Percentiles rank a stretch among this genome's conserved stretches.
phyloP scores from a whole-genome alignment of 2,113 vertebrate species.

The Ptychochromis oligacanthus region DNA sequence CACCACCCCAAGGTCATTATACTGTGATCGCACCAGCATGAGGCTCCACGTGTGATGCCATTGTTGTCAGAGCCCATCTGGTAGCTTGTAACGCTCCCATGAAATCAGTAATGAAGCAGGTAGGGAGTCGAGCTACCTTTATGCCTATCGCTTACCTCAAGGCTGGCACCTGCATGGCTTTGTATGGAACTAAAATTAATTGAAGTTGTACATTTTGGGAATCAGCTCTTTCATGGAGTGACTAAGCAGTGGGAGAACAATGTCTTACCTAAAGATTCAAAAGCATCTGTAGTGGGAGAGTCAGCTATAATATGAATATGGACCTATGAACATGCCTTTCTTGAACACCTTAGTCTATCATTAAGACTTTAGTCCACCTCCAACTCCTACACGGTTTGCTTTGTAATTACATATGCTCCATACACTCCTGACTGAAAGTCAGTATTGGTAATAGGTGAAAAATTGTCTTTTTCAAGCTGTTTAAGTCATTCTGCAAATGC shows the following conservation, averaged over 20 bases:
- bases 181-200: neutral
- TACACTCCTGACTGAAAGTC: neutral
- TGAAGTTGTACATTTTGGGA: neutral
- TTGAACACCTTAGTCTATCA: neutral
- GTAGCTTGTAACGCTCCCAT: slow-evolving; percentile 68
- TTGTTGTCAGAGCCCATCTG: slow-evolving; percentile 81
- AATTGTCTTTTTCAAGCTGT: slow-evolving; percentile 45
- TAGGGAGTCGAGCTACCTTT: slow-evolving; percentile 50
- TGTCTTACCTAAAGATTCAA: neutral
- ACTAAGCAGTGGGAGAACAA: neutral
- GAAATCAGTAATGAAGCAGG: slow-evolving; percentile 71
- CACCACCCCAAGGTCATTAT: slow-evolving; percentile 75
- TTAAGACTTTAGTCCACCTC: neutral
- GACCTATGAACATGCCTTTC: neutral
- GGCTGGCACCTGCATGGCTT: slow-evolving; percentile 29
- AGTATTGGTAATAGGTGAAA: neutral
- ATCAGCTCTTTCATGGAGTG: neutral
- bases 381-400: neutral
- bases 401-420: neutral
- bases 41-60: slow-evolving; percentile 55
- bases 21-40: slow-evolving; percentile 65
- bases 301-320: neutral
- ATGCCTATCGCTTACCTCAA: slow-evolving; percentile 35
- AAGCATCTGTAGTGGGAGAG: neutral
- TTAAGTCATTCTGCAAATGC: slow-evolving; percentile 77